phyloP scores from a whole-genome alignment of 2,797 vertebrate genomes.

The Yasuhikotakia modesta region DNA sequence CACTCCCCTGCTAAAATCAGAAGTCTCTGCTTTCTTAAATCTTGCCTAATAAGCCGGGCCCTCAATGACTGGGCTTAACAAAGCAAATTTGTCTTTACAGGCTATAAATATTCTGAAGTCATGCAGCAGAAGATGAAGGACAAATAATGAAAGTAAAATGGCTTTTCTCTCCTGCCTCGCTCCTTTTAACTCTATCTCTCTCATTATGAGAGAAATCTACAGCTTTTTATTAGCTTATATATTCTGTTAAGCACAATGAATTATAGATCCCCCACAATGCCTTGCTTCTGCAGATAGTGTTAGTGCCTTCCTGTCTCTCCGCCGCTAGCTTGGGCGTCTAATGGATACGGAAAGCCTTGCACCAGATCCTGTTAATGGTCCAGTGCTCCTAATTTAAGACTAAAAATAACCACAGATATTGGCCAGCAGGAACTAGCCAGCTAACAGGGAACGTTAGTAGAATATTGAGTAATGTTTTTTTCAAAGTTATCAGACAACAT shows the following conservation, averaged over 20 bases:
- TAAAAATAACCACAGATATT: constrained; percentile 62
- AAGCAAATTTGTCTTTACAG: not conserved
- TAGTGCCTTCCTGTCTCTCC: constrained; percentile 48
- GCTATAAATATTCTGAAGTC: constrained; percentile 18
- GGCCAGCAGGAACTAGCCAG: constrained; percentile 34
- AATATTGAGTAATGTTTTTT: no score
- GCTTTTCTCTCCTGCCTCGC: constrained; percentile 35
- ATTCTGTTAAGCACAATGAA: constrained; percentile 69
- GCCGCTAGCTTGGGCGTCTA: constrained; percentile 60
- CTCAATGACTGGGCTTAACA: not conserved
- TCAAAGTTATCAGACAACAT: no score
- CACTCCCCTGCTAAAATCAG: constrained; percentile 24
- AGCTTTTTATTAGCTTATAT: constrained; percentile 63
- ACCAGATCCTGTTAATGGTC: constrained; percentile 62
- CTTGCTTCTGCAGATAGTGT: constrained; percentile 56
- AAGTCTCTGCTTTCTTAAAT: constrained; percentile 39
- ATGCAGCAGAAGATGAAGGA: not conserved
- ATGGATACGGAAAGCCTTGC: constrained; percentile 66
- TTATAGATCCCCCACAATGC: constrained; percentile 63
- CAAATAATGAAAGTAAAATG: not conserved
- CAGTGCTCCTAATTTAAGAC: constrained; percentile 63
- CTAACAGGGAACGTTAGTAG: no score
- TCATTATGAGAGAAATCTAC: constrained; percentile 56
- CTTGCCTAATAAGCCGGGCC: constrained; percentile 48
- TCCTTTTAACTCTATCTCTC: constrained; percentile 14